Conservation (phyloP, 2,113 vertebrate genomes). For the Narcine bancroftii region DNA sequence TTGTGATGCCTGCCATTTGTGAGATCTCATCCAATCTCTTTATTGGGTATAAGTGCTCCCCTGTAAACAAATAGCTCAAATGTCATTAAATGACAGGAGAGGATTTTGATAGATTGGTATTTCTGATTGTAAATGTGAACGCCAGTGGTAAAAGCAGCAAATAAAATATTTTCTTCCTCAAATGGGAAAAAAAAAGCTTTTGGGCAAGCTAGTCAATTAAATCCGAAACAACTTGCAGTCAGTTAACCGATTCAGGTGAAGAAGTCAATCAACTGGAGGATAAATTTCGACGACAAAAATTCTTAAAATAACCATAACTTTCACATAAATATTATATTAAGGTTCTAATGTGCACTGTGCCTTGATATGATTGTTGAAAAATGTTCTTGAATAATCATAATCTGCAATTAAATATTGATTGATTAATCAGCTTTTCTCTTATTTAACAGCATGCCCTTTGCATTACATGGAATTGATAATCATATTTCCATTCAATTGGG, state of each 20-base stretch:
- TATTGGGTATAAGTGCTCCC: not conserved
- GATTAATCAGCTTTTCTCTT: constrained; percentile 6
- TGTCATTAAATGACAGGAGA: not conserved
- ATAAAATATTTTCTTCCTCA: not conserved
- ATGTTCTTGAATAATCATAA: constrained; percentile 26
- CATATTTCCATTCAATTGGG: not conserved
- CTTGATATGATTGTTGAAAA: constrained; percentile 29
- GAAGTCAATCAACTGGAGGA: constrained; percentile 9
- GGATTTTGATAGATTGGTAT: not conserved
- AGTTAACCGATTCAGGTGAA: not conserved
- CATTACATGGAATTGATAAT: not conserved
- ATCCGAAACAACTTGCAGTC: not conserved
- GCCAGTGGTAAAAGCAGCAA: not conserved
- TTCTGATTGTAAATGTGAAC: not conserved
- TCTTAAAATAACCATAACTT: constrained; percentile 23
- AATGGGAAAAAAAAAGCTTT: not conserved
- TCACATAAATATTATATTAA: constrained; percentile 33
- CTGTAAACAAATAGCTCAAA: not conserved
- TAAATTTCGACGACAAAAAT: constrained; percentile 13
- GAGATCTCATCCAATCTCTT: not conserved
- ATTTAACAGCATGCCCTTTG: not conserved
- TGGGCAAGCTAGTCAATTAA: not conserved
- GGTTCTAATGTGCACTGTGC: constrained; percentile 8
- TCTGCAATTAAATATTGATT: constrained; percentile 32
- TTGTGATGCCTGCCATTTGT: not conserved